Evolutionary conservation across 2,113 vertebrate genomes (phyloP), one percentile per base, ranked within the genome.

Genomic region (Limanda limanda): DNA sequence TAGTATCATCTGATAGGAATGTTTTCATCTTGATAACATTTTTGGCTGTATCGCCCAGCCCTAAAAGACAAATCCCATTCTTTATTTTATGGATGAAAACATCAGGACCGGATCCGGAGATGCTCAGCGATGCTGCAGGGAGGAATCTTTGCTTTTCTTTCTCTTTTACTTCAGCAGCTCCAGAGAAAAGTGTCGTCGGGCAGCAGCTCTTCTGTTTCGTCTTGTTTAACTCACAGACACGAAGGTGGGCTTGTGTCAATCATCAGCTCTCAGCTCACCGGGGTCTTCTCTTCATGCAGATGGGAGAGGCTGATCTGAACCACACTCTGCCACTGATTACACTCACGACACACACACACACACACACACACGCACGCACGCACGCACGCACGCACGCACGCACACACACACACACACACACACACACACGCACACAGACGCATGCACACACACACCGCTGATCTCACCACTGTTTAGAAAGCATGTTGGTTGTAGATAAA

Each of bases 201-300:
- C 66, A 10, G 69, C 69, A 75, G 71, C 35, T 80, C 82, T 71
- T 80, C 79, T 47, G 42, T 17, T 37, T 76, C 68, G 60, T 83
- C 63, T 61, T 18, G 68, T 57, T 75, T 56, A 24, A 82, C 18
- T 20, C 37, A 20, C 45, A 56, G 66, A 79, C 6, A 17, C 23
- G 11, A 13, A n/a, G 52, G 51, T 64, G 52, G 52, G 74, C 25
- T 62, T 35, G 64, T 78, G 77, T 72, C 7, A 24, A 48, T 51
- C 78, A 57, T 42, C 40, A 3, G 75, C 70, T 74, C 74, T 42
- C 40, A 13, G 75, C 70, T 74, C 74, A 18, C 48, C 68, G 21
- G 76, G 31, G 21, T 71, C 79, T 82, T 42, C 84, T 81, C 45
- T 25, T 31, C 15, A 48, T 18, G 70, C 84, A 81, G 84, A 67